A percentile compares a stretch with the other conserved stretches of the same genome.
Conservation (phyloP, 2,797 vertebrate species). For the Channallabes apus region DNA sequence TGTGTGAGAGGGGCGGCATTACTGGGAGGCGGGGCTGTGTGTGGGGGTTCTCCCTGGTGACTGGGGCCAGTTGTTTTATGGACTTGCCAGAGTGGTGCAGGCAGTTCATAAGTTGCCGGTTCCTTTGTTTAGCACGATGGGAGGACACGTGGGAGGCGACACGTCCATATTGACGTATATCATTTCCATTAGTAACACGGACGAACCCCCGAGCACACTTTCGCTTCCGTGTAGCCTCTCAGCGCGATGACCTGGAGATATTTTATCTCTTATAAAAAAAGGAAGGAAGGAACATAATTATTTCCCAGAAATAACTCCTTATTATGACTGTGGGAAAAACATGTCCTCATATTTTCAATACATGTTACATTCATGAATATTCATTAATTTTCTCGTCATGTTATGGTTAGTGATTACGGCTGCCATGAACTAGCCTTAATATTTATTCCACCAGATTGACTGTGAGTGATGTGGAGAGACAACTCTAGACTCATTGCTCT, state of each 20-base stretch:
- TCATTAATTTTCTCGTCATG: neutral
- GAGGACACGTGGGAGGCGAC: slow-evolving; percentile 93
- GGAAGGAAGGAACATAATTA: neutral
- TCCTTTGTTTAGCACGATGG: slow-evolving; percentile 87
- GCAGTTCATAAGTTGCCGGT: slow-evolving; percentile 94
- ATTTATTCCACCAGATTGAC: slow-evolving; percentile 70
- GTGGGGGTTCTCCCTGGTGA: slow-evolving; percentile 83
- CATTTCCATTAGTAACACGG: slow-evolving; percentile 97
- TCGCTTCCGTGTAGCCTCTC: neutral
- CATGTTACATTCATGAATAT: slow-evolving; percentile 23
- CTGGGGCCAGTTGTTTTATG: slow-evolving; percentile 93
- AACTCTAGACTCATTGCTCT: slow-evolving; percentile 49
- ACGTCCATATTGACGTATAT: slow-evolving; percentile 93
- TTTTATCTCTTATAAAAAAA: neutral
- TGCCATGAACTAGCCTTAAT: slow-evolving; percentile 63
- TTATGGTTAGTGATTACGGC: slow-evolving; percentile 47
- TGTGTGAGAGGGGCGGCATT: slow-evolving; percentile 77
- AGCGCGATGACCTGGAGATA: neutral
- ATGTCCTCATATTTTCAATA: neutral
- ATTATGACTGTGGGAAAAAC: neutral
- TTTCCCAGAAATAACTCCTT: neutral
- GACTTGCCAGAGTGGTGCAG: slow-evolving; percentile 87
- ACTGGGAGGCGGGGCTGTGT: slow-evolving; percentile 69
- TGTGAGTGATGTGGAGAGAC: slow-evolving; percentile 44
- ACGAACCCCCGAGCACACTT: slow-evolving; percentile 71